Percentiles rank a stretch among this genome's conserved stretches.
phyloP scores from a whole-genome alignment of 2,797 vertebrate species.

The Carduelis carduelis region DNA sequence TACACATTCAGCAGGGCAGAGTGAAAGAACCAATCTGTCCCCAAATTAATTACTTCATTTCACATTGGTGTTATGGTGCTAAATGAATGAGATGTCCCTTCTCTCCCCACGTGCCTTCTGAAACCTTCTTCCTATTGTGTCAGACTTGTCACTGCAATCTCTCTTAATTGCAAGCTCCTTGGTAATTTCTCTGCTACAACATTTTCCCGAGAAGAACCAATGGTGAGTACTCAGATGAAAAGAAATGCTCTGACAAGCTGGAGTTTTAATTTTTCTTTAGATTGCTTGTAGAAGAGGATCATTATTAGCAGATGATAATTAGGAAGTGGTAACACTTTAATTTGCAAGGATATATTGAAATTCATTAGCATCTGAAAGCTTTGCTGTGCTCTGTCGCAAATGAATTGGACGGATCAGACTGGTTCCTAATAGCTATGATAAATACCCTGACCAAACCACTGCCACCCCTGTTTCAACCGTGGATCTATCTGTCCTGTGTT shows the following conservation, averaged over 20 bases:
- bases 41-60: slow-evolving; percentile 68
- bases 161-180: slow-evolving; percentile 65
- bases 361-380: slow-evolving; percentile 48
- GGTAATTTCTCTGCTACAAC: slow-evolving; percentile 39
- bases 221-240: slow-evolving; percentile 46
- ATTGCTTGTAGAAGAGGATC: slow-evolving; percentile 54
- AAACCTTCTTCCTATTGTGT: slow-evolving; percentile 46
- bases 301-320: slow-evolving; percentile 67
- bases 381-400: not conserved
- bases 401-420: not conserved
- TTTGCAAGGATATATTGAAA: slow-evolving; percentile 56
- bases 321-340: slow-evolving; percentile 54
- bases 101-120: not conserved
- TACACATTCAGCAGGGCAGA: slow-evolving; percentile 57
- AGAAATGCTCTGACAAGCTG: slow-evolving; percentile 49
- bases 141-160: slow-evolving; percentile 51
- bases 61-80: slow-evolving; percentile 45
- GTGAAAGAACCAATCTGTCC: slow-evolving; percentile 62
- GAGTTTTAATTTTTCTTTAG: slow-evolving; percentile 51
- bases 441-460: not conserved
- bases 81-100: slow-evolving; percentile 55
- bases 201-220: slow-evolving; percentile 17
- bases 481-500: not conserved
- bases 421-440: not conserved
- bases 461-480: not conserved